Percentiles rank a stretch among this genome's conserved stretches.
phyloP scores from a whole-genome alignment of 2,888 invertebrate genomes.

The Aquatica leii region DNA sequence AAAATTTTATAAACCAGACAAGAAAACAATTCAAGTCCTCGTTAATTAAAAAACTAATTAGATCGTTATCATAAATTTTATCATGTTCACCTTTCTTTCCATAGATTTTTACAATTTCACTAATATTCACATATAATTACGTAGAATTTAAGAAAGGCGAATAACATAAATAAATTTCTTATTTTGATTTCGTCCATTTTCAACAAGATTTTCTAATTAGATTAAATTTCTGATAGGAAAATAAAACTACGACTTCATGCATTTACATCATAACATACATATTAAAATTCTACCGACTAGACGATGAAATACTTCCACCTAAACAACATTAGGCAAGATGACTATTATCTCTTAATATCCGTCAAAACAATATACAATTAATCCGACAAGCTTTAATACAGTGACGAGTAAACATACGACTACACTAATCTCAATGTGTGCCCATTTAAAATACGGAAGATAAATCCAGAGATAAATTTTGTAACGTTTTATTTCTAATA shows the following conservation, averaged over 20 bases:
- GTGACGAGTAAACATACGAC: background rate
- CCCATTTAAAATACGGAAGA: conserved; percentile 76
- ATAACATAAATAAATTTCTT: conserved; percentile 8
- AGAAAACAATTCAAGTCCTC: too few relatives aligned
- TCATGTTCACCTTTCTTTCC: conserved; percentile 18
- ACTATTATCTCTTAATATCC: background rate
- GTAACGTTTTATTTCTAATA: conserved; percentile 81
- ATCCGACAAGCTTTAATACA: background rate
- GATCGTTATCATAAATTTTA: conserved; percentile 24
- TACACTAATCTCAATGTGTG: conserved; percentile 22
- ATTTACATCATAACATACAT: conserved; percentile 31
- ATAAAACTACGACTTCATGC: conserved; percentile 32
- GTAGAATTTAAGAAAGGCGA: background rate
- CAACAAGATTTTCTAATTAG: conserved; percentile 8
- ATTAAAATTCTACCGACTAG: conserved; percentile 3
- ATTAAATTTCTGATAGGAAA: conserved; percentile 37
- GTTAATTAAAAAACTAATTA: too few relatives aligned
- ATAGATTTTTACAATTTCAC: conserved; percentile 1
- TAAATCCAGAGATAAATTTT: conserved; percentile 82
- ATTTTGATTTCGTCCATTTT: background rate
- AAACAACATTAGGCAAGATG: too few relatives aligned
- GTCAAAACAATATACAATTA: background rate
- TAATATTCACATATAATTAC: background rate
- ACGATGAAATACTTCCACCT: too few relatives aligned
- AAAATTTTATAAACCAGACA: too few relatives aligned